phyloP scores from a whole-genome alignment of 2,888 invertebrate genomes.

The Germaria angustata region DNA sequence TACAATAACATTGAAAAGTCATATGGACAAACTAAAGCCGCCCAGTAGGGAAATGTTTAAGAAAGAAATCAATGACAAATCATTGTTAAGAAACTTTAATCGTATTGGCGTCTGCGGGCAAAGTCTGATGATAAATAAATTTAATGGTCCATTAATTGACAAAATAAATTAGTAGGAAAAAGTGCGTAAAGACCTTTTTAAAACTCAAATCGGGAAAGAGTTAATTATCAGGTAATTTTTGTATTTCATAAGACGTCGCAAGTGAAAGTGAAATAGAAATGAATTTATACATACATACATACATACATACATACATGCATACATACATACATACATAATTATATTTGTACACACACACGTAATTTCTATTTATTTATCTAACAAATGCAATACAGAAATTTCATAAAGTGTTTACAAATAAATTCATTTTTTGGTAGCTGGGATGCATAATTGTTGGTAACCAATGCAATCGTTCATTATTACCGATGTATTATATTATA shows the following conservation, averaged over 20 bases:
- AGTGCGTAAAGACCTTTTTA: background rate
- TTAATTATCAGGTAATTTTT: constrained; percentile 28
- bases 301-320: background rate
- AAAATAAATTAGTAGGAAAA: constrained; percentile 8
- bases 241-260: background rate
- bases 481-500: background rate
- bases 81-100: constrained; percentile 19
- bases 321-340: background rate
- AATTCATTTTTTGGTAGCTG: background rate
- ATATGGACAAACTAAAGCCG: constrained; percentile 30
- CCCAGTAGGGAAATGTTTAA: constrained; percentile 32
- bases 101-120: background rate
- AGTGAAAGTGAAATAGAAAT: constrained; percentile 9
- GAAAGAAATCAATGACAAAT: constrained; percentile 44
- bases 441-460: background rate
- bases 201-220: background rate
- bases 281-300: background rate
- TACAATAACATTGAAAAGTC: constrained; percentile 49
- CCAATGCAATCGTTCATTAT: background rate
- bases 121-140: background rate
- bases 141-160: constrained; percentile 35
- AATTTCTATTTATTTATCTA: constrained; percentile 18
- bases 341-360: no score
- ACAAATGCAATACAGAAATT: constrained; percentile 1
- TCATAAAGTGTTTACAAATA: background rate